These are phyloP conservation scores for Ptilonorhynchus violaceus DNA, from an alignment of 2,113 vertebrate genomes.

Conservation along the genomic window DNA sequence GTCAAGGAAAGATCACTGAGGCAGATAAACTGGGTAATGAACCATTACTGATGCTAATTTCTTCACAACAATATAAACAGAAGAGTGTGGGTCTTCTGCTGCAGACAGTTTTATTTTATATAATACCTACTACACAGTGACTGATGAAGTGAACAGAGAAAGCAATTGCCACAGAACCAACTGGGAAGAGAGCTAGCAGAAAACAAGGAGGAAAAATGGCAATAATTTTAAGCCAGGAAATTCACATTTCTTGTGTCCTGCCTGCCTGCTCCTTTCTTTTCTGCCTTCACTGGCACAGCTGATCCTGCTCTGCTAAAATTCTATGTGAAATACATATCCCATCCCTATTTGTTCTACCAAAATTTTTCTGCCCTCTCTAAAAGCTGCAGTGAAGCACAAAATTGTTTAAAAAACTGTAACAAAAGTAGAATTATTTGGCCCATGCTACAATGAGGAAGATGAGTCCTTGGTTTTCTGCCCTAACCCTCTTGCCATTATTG, in stretches of 20 bases:
- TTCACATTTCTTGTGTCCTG: neutral
- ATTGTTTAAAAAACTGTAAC: neutral
- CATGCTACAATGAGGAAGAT: neutral
- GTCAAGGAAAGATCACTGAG: neutral
- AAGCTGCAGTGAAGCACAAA: neutral
- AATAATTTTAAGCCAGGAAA: constrained; percentile 10
- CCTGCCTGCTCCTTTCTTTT: neutral
- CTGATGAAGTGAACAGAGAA: constrained; percentile 25
- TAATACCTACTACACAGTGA: neutral
- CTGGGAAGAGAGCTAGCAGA: neutral
- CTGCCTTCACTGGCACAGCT: neutral
- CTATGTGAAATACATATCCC: neutral
- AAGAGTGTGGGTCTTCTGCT: neutral
- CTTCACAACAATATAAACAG: constrained; percentile 31
- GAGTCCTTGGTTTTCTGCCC: neutral
- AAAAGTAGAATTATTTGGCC: neutral
- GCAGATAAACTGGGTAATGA: constrained; percentile 30
- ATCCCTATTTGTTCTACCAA: neutral
- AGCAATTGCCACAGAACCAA: constrained; percentile 26
- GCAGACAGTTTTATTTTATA: constrained; percentile 27
- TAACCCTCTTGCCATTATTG: neutral
- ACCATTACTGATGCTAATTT: constrained; percentile 36
- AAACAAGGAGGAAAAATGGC: neutral
- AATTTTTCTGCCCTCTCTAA: neutral
- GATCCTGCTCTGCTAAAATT: neutral